These are phyloP conservation scores for Flexamia atlantica DNA, from an alignment of 2,888 invertebrate genomes.

Conservation along the genomic window DNA sequence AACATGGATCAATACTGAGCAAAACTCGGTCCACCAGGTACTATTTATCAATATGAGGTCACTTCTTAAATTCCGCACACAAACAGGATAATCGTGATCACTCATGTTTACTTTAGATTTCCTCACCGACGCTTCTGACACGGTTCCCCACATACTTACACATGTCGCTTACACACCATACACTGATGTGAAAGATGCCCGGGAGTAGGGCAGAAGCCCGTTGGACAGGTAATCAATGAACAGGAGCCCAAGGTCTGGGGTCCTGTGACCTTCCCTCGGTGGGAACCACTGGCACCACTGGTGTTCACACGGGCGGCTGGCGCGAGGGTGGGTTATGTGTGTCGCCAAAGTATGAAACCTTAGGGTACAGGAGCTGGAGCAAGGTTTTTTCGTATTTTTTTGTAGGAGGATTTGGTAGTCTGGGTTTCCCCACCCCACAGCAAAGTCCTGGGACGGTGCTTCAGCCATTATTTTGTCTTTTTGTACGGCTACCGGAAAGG, in stretches of 20 bases:
- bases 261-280: slow-evolving; percentile 17
- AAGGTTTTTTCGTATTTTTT: no score
- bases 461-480: no score
- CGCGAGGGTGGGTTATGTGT: background rate
- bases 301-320: slow-evolving; percentile 17
- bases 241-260: slow-evolving; percentile 28
- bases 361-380: no score
- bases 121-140: background rate
- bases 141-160: background rate
- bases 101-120: background rate
- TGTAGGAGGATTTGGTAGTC: no score
- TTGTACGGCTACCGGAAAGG: no score
- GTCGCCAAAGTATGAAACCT: no score
- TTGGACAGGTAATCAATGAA: slow-evolving; percentile 42
- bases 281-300: slow-evolving; percentile 17
- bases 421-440: no score
- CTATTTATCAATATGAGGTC: no score
- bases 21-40: no score
- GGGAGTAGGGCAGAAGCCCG: background rate
- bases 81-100: background rate
- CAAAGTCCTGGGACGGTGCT: no score
- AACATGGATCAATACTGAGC: no score
- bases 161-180: background rate
- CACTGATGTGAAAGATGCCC: background rate
- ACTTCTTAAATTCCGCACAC: background rate